Percentiles rank a stretch among this genome's conserved stretches.
Evolutionary conservation across 1,140 invertebrate species (phyloP).

Genomic region (Drosophila willistoni): DNA sequence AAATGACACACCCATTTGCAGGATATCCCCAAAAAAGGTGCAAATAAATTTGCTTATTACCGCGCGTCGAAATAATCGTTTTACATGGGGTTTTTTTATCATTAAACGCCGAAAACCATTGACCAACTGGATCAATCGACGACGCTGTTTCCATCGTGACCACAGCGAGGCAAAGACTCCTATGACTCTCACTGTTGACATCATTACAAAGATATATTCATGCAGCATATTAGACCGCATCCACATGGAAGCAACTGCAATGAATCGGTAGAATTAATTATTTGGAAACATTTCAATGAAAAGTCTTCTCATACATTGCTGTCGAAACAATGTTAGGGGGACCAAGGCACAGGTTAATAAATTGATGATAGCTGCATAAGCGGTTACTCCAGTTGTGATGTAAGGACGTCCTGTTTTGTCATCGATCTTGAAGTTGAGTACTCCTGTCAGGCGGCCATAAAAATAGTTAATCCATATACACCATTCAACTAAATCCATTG

Average conservation of each 20-base stretch:
- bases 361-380: not conserved
- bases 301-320: not conserved
- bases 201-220: constrained; percentile 16
- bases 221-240: not conserved
- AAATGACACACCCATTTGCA: constrained; percentile 2
- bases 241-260: not conserved
- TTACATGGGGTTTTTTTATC: constrained; percentile 16
- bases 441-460: constrained; percentile 7
- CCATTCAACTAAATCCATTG: constrained; percentile 4
- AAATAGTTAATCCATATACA: not conserved
- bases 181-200: not conserved
- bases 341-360: not conserved
- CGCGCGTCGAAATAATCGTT: constrained; percentile 9
- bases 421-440: constrained; percentile 39
- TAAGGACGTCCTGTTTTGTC: constrained; percentile 13
- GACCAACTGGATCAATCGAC: not conserved
- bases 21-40: not conserved
- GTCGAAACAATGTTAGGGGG: not conserved
- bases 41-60: constrained; percentile 21
- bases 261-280: not conserved
- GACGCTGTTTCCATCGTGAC: constrained; percentile 12
- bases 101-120: not conserved
- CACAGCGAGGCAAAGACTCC: not conserved
- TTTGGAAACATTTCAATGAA: not conserved
- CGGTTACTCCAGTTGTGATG: not conserved